Base-by-base conservation (phyloP, 2,797 vertebrate genomes). In the Tenualosa thibaudeaui region DNA sequence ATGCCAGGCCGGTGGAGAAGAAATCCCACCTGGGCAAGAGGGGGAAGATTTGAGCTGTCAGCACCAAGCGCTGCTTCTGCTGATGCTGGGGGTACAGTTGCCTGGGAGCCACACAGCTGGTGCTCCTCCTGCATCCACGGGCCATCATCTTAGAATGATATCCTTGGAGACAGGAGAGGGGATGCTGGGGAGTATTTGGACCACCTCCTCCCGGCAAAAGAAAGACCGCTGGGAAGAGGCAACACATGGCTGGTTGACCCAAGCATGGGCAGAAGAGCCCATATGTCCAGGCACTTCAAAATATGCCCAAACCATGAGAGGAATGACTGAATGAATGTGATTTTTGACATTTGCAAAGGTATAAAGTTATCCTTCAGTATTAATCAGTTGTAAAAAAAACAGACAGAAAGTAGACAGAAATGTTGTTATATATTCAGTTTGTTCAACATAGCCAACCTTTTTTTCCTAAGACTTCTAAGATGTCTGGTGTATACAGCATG, bases 71-170 rank as follows among this genome's bases (percentile, higher is more conserved):
- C 71, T 56, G 71, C 71, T 56, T 40, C 71, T 78, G 84, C 86
- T 89, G 89, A 90, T 85, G 84, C 86, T 88, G 86, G 88, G 84
- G 89, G 87, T 75, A 88, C 84, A 87, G 89, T 51, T 84, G 88
- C 88, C 86, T 88, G 84, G 84, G 86, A 89, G 86, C 56, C 88
- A 88, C 88, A 88, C 87, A 89, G 88, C 90, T 91, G 88, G 86
- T 85, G 87, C 54, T 78, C 88, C 84, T 86, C 84, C 86, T 87
- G 40, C 71, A 46, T 85, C 81, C 83, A 75, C 82, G 58, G 83
- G 82, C 54, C 40, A 49, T 82, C 75, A 81, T 84, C 78, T 19
- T 68, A 78, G 81, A 82, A 85, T 58, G 68, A 88, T 62, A 51
- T 82, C 83, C 87, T 85, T 50, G 83, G 56, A 78, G 85, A 83